These are phyloP conservation scores for Parazoanthus atlanticus DNA, from an alignment of 92 coral and sea anemone species.

Conservation along the genomic window DNA sequence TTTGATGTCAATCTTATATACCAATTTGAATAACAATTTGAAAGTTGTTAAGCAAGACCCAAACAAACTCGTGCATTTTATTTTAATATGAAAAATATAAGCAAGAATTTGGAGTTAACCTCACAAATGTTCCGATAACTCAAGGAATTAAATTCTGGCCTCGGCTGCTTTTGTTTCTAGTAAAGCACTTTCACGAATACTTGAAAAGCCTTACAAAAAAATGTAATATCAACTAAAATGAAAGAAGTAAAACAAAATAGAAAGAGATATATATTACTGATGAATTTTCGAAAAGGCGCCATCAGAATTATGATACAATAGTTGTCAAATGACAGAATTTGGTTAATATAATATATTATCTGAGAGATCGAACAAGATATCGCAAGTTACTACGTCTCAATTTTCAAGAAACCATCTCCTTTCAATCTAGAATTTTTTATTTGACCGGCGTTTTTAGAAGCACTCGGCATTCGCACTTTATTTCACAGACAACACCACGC, in stretches of 20 bases:
- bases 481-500: background rate
- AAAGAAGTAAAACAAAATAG: background rate
- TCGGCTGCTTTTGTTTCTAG: background rate
- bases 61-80: conserved; percentile 10
- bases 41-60: conserved; percentile 9
- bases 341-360: background rate
- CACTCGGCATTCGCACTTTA: background rate
- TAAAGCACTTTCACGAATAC: background rate
- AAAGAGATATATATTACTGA: background rate
- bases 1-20: conserved; percentile 9
- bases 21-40: conserved; percentile 25
- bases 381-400: background rate
- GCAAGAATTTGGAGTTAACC: background rate
- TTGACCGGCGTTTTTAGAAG: background rate
- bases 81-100: background rate
- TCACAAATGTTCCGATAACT: background rate
- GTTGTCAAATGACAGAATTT: background rate
- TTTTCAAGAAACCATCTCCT: background rate
- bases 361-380: background rate
- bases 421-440: background rate
- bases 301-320: background rate
- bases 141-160: background rate
- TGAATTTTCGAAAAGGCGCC: conserved; percentile 10
- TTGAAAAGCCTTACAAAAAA: background rate
- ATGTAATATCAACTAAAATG: background rate